Evolutionary conservation across 2,888 invertebrate species (phyloP).

Genomic region (Nomada ferruginata): DNA sequence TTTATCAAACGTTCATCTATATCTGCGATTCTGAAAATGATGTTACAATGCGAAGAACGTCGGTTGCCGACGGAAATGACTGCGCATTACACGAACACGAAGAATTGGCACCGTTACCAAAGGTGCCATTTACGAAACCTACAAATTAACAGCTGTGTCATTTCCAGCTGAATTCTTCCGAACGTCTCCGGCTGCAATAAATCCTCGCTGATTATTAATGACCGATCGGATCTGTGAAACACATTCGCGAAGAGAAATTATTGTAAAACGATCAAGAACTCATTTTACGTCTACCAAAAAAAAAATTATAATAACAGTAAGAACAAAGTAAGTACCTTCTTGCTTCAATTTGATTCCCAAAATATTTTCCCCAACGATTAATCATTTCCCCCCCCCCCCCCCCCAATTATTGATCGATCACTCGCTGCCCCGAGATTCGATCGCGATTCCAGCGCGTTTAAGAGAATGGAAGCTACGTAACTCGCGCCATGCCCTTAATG

Average conservation of each 20-base stretch:
- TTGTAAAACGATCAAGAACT: neutral
- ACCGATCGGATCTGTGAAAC: neutral
- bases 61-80: neutral
- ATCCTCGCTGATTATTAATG: neutral
- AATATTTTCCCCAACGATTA: too few species aligned
- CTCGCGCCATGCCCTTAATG: conserved; percentile 50
- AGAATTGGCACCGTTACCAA: neutral
- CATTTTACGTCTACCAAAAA: neutral
- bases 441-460: neutral
- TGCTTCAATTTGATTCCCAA: neutral
- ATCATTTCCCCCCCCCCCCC: too few species aligned
- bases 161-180: neutral
- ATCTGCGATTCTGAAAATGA: neutral
- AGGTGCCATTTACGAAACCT: neutral
- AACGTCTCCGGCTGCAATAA: neutral
- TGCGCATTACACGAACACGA: neutral
- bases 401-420: neutral
- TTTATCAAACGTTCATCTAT: neutral
- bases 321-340: neutral
- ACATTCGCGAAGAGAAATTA: neutral
- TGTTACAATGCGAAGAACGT: neutral
- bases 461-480: conserved; percentile 31
- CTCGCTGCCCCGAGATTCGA: neutral
- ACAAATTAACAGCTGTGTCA: neutral
- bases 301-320: neutral